Evolutionary conservation across 2,888 invertebrate genomes (phyloP), one percentile per base, ranked within the genome.

Genomic region (Colletes collaris): DNA sequence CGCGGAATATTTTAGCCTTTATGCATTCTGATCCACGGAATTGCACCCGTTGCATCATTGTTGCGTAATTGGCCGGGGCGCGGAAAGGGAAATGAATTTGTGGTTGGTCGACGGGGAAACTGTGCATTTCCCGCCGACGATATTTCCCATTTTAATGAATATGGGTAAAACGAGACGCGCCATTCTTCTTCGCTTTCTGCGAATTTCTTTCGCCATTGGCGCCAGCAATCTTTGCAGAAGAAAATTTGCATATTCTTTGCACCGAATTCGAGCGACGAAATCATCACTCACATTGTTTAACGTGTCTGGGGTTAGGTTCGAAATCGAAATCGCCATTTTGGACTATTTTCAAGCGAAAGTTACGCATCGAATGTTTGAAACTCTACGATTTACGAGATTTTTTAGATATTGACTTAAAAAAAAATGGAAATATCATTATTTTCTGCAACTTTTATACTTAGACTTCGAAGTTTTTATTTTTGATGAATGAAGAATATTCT

Each of bases 71-170:
- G 53, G 13, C 55, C 13, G 16, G 16, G 16, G 16, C 16, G 16
- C 16, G 16, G 62, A 10, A 35, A 56, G 13, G 44, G 49, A 37
- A 64, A 72, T 7, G 44, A 50, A 70, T 60, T 64, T 46, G 64
- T 50, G 40, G 16, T 16, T 16, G 16, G 16, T 16, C 16, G 16
- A 16, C 16, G 16, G 16, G 16, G 16, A 59, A 56, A 56, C 70
- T 40, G 49, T 49, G 56, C 58, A 35, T 71, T 71, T 70, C 13
- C 55, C 49, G 40, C 55, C 50, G 50, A 56, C 63, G 37, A 73
- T 76, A 76, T 76, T 76, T 76, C 59, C 75, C 52, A 59, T 76
- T 76, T 76, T 76, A 73, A 76, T 64, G 75, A 76, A 76, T 64
- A 73, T 49, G 16, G 16, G 16, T 16, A 16, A 16, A 16, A 16